Conservation (phyloP, 1,140 invertebrate species). For the Cotesia chilonis region DNA sequence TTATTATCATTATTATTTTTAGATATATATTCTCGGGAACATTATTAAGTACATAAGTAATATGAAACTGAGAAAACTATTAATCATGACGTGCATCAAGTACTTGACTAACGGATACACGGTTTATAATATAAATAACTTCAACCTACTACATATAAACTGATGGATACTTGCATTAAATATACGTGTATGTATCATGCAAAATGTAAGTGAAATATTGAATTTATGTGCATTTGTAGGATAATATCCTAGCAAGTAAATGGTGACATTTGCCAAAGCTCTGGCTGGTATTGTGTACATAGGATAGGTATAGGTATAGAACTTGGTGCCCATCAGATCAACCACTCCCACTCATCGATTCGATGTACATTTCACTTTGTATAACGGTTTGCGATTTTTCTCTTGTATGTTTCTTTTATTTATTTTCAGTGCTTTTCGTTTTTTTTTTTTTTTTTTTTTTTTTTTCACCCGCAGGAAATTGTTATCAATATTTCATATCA, state of each 20-base stretch:
- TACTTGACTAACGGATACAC: conserved; percentile 5
- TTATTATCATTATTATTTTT: conserved; percentile 1
- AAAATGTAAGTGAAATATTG: too few relatives aligned
- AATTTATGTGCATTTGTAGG: too few relatives aligned
- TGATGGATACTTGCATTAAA: too few relatives aligned
- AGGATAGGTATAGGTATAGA: too few relatives aligned
- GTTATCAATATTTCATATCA: conserved; percentile 44
- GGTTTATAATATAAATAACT: conserved; percentile 10
- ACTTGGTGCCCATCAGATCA: too few relatives aligned
- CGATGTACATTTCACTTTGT: conserved; percentile 15
- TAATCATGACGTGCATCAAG: conserved; percentile 11
- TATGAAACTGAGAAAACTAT: conserved; percentile 1
- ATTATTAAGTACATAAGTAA: neutral
- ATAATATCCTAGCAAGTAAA: too few relatives aligned
- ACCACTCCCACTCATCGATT: conserved; percentile 18
- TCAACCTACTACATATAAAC: neutral
- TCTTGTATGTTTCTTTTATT: conserved; percentile 13
- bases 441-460: neutral
- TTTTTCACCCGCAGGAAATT: conserved; percentile 34
- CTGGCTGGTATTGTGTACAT: too few relatives aligned
- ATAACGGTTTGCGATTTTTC: conserved; percentile 16
- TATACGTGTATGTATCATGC: too few relatives aligned
- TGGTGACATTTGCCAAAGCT: too few relatives aligned
- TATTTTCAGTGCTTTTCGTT: conserved; percentile 27
- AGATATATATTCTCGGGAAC: neutral